Evolutionary conservation across 2,797 vertebrate species (phyloP).

Genomic region (Enteromius fasciolatus): DNA sequence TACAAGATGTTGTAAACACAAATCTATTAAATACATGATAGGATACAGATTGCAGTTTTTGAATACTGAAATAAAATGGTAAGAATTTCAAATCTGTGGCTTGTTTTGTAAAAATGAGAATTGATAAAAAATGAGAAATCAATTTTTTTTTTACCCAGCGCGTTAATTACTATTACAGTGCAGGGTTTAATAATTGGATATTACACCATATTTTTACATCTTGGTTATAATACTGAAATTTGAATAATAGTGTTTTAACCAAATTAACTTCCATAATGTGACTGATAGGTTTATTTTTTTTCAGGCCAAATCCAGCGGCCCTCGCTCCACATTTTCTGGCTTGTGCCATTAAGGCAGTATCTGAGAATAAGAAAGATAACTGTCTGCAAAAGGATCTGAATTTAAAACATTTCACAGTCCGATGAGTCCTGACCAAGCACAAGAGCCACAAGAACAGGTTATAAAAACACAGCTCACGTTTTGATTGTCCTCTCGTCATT

Average conservation of each 20-base stretch:
- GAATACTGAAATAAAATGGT: too few relatives aligned
- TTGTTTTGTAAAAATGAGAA: background rate
- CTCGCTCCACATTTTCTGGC: conserved; percentile 44
- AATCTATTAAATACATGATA: background rate
- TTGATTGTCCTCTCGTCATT: conserved; percentile 29
- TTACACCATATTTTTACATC: background rate
- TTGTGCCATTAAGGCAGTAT: conserved; percentile 48
- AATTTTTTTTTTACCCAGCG: background rate
- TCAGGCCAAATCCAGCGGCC: conserved; percentile 2
- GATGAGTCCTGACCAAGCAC: conserved; percentile 57
- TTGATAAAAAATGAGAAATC: background rate
- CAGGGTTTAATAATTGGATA: background rate
- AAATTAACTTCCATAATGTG: background rate
- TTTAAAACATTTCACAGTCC: conserved; percentile 61
- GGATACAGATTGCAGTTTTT: background rate
- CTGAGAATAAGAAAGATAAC: conserved; percentile 42
- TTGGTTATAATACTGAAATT: background rate
- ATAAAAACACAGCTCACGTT: conserved; percentile 25
- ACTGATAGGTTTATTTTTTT: background rate
- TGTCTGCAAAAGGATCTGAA: conserved; percentile 54
- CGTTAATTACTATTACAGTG: background rate
- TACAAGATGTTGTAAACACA: background rate
- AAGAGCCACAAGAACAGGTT: conserved; percentile 50
- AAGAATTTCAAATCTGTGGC: too few relatives aligned
- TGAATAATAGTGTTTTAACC: background rate